phyloP scores from a whole-genome alignment of 2,797 vertebrate genomes.

The Pagetopsis macropterus region DNA sequence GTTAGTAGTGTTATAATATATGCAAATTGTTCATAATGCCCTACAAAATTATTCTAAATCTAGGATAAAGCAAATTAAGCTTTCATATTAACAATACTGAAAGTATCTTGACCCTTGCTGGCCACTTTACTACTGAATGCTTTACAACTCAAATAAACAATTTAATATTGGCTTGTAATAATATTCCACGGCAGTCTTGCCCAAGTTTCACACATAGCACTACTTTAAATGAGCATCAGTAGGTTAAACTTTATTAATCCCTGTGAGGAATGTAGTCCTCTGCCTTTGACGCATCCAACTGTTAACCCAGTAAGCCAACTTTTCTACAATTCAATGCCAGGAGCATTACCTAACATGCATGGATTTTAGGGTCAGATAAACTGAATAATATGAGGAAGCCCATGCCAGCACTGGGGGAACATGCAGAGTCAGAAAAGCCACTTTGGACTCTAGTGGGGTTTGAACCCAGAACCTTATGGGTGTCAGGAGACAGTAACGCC shows the following conservation, averaged over 20 bases:
- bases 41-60: constrained; percentile 12
- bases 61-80: constrained; percentile 15
- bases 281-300: constrained; percentile 7
- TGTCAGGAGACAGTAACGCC: neutral
- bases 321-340: constrained; percentile 8
- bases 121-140: constrained; percentile 23
- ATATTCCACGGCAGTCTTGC: neutral
- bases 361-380: constrained; percentile 8
- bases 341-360: constrained; percentile 37
- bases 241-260: constrained; percentile 16
- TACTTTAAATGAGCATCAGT: neutral
- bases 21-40: constrained; percentile 18
- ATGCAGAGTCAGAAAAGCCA: constrained; percentile 30
- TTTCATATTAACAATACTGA: constrained; percentile 7
- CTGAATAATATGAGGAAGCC: neutral
- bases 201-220: neutral
- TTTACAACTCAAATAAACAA: constrained; percentile 23
- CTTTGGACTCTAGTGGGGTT: neutral
- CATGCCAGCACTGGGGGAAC: constrained; percentile 22
- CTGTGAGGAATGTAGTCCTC: constrained; percentile 9
- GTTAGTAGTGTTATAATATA: constrained; percentile 47
- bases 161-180: constrained; percentile 23
- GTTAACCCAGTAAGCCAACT: constrained; percentile 3
- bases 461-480: neutral
- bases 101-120: neutral